phyloP scores from a whole-genome alignment of 2,797 vertebrate genomes.

The Spea hammondii region DNA sequence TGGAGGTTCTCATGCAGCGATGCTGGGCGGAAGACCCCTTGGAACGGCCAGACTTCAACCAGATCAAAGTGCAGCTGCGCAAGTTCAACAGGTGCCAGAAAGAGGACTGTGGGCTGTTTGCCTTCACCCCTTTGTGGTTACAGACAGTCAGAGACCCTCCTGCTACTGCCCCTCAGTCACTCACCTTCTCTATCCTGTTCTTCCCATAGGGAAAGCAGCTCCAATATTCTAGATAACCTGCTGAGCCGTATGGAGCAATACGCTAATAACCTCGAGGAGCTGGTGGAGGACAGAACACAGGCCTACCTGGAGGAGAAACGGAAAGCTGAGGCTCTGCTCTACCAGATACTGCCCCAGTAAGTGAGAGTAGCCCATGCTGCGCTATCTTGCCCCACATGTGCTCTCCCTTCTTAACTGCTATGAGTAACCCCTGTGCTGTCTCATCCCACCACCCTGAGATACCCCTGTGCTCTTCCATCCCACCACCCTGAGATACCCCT shows the following conservation, averaged over 20 bases:
- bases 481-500: neutral
- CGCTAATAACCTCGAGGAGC: slow-evolving; percentile 91
- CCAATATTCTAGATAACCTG: slow-evolving; percentile 93
- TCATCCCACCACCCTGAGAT: neutral
- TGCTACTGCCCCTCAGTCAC: neutral
- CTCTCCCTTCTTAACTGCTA: neutral
- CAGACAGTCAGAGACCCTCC: neutral
- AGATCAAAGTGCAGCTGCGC: slow-evolving; percentile 80
- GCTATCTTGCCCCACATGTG: neutral
- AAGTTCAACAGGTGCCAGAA: slow-evolving; percentile 83
- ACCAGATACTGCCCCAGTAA: slow-evolving; percentile 95
- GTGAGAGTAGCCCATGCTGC: slow-evolving; percentile 61
- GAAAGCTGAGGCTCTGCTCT: slow-evolving; percentile 87
- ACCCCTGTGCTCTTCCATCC: neutral
- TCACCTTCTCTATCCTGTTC: neutral
- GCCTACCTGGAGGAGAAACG: slow-evolving; percentile 94
- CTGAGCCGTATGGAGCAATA: slow-evolving; percentile 93
- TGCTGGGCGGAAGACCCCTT: slow-evolving; percentile 90
- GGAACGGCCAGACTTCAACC: slow-evolving; percentile 88
- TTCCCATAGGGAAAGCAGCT: slow-evolving; percentile 76
- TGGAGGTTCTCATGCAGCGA: slow-evolving; percentile 87
- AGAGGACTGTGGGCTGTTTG: neutral
- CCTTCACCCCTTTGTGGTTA: too few species aligned
- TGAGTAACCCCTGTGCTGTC: too few species aligned
- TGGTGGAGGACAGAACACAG: slow-evolving; percentile 90